Conservation (phyloP, 2,888 invertebrate genomes). For the Mesoligia furuncula region DNA sequence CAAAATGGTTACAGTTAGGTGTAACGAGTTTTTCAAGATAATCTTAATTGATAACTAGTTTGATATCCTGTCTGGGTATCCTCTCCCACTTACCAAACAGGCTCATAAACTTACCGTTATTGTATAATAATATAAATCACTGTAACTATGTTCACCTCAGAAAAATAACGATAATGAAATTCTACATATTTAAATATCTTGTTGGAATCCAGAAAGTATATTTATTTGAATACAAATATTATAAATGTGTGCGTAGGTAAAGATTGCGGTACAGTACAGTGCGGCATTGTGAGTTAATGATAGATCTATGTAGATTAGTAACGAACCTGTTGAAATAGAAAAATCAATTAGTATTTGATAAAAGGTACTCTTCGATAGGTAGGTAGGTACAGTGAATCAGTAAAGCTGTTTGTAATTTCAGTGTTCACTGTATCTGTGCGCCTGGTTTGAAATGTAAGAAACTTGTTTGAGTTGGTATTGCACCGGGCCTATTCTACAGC, state of each 20-base stretch:
- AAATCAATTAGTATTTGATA: conserved; percentile 24
- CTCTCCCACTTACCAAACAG: conserved; percentile 33
- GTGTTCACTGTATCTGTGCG: conserved; percentile 47
- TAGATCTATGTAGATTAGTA: conserved; percentile 6
- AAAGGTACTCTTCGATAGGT: conserved; percentile 26
- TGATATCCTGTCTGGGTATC: conserved; percentile 50
- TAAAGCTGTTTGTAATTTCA: conserved; percentile 52
- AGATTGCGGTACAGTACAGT: conserved; percentile 23
- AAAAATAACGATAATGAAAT: conserved; percentile 5
- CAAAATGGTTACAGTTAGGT: conserved; percentile 35
- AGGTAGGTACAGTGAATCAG: conserved; percentile 42
- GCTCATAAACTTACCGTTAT: conserved; percentile 43
- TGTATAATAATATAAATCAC: conserved; percentile 34
- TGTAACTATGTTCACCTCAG: neutral
- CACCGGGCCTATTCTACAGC: conserved; percentile 56
- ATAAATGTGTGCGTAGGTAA: neutral
- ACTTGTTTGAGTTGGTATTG: conserved; percentile 61
- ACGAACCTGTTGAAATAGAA: neutral
- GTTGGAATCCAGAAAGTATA: conserved; percentile 1
- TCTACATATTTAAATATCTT: neutral
- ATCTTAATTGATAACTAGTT: conserved; percentile 47
- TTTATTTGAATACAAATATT: neutral
- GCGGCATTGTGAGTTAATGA: conserved; percentile 19
- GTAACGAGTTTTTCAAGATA: conserved; percentile 45
- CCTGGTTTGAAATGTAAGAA: conserved; percentile 54